A percentile compares a stretch with the other conserved stretches of the same genome.
phyloP scores from a whole-genome alignment of 2,888 invertebrate species.

The Timandra comae region DNA sequence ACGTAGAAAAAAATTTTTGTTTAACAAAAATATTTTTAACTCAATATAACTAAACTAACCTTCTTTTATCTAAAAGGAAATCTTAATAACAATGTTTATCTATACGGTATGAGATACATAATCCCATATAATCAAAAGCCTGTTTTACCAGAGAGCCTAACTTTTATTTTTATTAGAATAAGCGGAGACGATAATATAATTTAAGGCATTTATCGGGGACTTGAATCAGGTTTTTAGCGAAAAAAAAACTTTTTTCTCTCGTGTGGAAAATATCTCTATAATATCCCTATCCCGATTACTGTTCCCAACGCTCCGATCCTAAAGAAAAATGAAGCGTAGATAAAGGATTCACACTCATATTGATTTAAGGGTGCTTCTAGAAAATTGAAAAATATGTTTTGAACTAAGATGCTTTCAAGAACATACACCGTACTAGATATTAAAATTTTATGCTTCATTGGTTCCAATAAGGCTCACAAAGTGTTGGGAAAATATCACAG shows the following conservation, averaged over 20 bases:
- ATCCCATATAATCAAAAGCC: constrained; percentile 24
- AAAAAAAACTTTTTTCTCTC: constrained; percentile 32
- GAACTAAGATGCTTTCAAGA: constrained; percentile 8
- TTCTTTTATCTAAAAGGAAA: constrained; percentile 14
- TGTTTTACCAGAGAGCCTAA: constrained; percentile 26
- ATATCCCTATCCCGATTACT: constrained; percentile 41
- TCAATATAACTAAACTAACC: no score
- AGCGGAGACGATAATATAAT: constrained; percentile 47
- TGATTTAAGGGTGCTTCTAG: constrained; percentile 28
- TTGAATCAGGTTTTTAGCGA: constrained; percentile 33
- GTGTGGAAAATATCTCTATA: constrained; percentile 40
- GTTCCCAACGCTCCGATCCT: constrained; percentile 43
- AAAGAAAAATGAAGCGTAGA: constrained; percentile 49
- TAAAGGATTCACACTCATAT: constrained; percentile 36
- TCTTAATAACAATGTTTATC: constrained; percentile 25
- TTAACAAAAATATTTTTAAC: no score
- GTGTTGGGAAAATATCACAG: background rate
- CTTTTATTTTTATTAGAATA: constrained; percentile 41
- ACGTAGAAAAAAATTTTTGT: no score
- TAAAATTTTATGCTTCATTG: background rate
- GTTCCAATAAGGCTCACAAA: background rate
- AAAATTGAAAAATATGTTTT: constrained; percentile 20
- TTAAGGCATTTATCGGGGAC: constrained; percentile 47
- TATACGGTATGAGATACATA: constrained; percentile 23
- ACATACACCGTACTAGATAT: constrained; percentile 1